Percentiles rank a stretch among this genome's conserved stretches.
Conservation (phyloP, 1,140 invertebrate genomes). For the Trigoniulus corallinus region DNA sequence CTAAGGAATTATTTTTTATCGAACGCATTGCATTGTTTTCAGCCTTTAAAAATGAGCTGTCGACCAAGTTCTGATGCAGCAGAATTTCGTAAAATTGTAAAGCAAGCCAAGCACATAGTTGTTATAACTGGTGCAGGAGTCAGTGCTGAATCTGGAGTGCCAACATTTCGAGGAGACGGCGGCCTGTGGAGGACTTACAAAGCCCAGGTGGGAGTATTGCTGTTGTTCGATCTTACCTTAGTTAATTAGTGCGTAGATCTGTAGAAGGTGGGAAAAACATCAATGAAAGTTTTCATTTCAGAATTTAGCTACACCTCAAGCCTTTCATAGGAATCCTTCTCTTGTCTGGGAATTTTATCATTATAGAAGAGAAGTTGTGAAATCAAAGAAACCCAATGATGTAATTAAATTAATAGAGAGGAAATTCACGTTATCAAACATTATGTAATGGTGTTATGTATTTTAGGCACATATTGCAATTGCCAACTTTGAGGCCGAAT, state of each 20-base stretch:
- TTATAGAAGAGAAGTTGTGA: slow-evolving; percentile 46
- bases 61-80: slow-evolving; percentile 28
- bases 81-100: slow-evolving; percentile 37
- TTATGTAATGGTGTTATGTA: slow-evolving; percentile 7
- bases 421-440: no score
- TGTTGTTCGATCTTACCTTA: no score
- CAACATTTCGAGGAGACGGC: slow-evolving; percentile 57
- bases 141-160: slow-evolving; percentile 64
- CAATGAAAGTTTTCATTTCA: slow-evolving; percentile 20
- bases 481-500: slow-evolving; percentile 50
- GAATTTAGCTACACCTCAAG: slow-evolving; percentile 44
- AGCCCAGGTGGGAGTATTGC: slow-evolving; percentile 28
- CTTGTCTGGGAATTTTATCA: slow-evolving; percentile 68
- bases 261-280: slow-evolving; percentile 52
- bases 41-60: background rate
- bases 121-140: slow-evolving; percentile 59
- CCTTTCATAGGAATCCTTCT: slow-evolving; percentile 45
- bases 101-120: slow-evolving; percentile 39
- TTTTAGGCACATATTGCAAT: slow-evolving; percentile 60
- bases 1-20: no score
- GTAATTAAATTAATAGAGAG: slow-evolving; percentile 31
- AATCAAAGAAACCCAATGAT: slow-evolving; percentile 42
- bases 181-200: slow-evolving; percentile 59
- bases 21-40: no score
- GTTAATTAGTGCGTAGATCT: slow-evolving; percentile 48